These are phyloP conservation scores for Cyprinus carpio DNA, from an alignment of 2,113 vertebrate species.

Conservation along the genomic window DNA sequence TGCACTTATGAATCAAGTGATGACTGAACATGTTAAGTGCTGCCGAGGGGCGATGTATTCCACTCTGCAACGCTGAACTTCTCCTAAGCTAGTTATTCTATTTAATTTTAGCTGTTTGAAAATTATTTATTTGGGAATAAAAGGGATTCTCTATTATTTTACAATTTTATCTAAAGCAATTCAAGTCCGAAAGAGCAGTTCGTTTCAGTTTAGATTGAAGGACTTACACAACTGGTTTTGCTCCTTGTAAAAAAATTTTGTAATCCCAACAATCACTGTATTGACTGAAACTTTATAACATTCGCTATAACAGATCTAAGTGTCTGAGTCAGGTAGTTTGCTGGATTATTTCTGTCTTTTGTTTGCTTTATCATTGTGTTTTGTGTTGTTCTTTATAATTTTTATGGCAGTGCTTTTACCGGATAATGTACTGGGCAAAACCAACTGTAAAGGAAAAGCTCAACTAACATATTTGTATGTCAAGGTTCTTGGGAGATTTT, in stretches of 20 bases:
- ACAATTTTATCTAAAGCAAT: not conserved
- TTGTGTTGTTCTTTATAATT: not conserved
- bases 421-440: not conserved
- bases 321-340: not conserved
- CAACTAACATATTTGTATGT: not conserved
- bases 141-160: not conserved
- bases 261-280: not conserved
- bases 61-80: not conserved
- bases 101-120: not conserved
- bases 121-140: not conserved
- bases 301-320: not conserved
- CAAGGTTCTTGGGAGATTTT: not conserved
- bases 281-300: not conserved
- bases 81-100: not conserved
- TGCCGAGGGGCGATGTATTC: conserved; percentile 1
- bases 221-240: not conserved
- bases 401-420: not conserved
- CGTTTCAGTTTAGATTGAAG: not conserved
- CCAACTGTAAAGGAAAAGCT: not conserved
- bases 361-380: not conserved
- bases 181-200: not conserved
- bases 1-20: conserved; percentile 4
- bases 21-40: conserved; percentile 1
- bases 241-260: not conserved
- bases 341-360: too few species aligned